Conservation (phyloP, 2,888 invertebrate genomes). For the Lysandra coridon region DNA sequence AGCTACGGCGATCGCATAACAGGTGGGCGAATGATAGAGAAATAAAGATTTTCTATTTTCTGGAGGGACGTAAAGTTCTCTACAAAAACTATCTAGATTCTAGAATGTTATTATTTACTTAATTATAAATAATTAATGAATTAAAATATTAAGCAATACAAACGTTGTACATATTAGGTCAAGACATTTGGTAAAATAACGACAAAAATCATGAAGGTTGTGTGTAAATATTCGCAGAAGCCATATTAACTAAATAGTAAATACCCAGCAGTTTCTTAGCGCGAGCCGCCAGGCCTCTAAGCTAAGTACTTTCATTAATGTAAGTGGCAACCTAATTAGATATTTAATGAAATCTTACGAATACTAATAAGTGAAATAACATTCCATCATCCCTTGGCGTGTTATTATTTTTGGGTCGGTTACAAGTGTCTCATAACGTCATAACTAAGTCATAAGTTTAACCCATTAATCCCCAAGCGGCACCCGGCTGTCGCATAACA, state of each 20-base stretch:
- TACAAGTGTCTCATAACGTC: too few relatives aligned
- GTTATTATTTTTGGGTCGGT: not conserved
- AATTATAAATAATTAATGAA: not conserved
- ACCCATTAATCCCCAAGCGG: too few relatives aligned
- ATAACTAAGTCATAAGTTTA: too few relatives aligned
- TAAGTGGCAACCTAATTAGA: not conserved
- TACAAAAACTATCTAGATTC: not conserved
- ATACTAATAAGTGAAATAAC: not conserved
- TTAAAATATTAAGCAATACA: slow-evolving; percentile 3
- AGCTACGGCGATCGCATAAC: not conserved
- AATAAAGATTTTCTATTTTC: not conserved
- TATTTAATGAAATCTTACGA: not conserved
- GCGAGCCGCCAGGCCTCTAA: not conserved
- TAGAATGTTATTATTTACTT: not conserved
- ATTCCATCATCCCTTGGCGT: not conserved
- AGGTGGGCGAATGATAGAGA: not conserved
- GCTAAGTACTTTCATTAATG: not conserved
- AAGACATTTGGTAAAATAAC: slow-evolving; percentile 25
- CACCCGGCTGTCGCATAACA: too few relatives aligned
- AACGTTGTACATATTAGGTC: slow-evolving; percentile 11
- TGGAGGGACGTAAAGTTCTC: not conserved
- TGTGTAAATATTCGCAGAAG: not conserved
- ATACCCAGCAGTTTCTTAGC: not conserved
- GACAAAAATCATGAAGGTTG: slow-evolving; percentile 24
- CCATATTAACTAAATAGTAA: slow-evolving; percentile 1